Evolutionary conservation across 2,113 vertebrate species (phyloP), one percentile per base, ranked within the genome.

Genomic region (Arvicanthis niloticus): DNA sequence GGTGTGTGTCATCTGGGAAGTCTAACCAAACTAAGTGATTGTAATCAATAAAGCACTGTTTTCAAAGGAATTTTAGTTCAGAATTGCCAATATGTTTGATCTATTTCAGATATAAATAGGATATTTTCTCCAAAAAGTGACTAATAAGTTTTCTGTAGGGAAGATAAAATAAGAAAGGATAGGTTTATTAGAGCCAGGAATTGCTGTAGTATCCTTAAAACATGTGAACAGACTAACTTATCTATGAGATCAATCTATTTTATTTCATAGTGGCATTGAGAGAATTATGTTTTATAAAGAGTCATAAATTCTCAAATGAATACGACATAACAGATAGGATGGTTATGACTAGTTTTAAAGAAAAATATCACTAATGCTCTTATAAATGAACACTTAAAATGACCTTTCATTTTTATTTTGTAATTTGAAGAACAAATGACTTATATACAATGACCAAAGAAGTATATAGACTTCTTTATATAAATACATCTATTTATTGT

Each of bases 401-500:
- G 62, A 85, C 9, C 48, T 95, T 93, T 95, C 29, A 77, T 93
- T 78, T 95, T 56, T 60, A 19, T 60, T n/a, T 68, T 86, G 26
- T 58, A 42, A 45, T 76, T 81, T 48, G 75, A 95, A 96, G 53
- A 96, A 95, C 40, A 91, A 84, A 85, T 13, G 65, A 81, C 88
- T 68, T n/a, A 82, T n/a, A 73, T 72, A 92, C 53, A 93, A 42
- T 82, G 60, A 92, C 56, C 88, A 96, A 95, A 91, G n/a, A 93
- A 4, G 29, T 72, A 67, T 72, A 22, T 77, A 4, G 13, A 51
- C 67, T 3, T 45, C 9, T 92, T 21, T 4, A 67, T 82, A 56
- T 73, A 92, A 96, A 92, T 80, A 96, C 11, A 91, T 26, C 70
- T 96, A 93, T 73, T 96, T 97, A 91, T 92, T 92, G 15, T 62